phyloP scores from a whole-genome alignment of 2,797 vertebrate species.

The Helostoma temminkii region DNA sequence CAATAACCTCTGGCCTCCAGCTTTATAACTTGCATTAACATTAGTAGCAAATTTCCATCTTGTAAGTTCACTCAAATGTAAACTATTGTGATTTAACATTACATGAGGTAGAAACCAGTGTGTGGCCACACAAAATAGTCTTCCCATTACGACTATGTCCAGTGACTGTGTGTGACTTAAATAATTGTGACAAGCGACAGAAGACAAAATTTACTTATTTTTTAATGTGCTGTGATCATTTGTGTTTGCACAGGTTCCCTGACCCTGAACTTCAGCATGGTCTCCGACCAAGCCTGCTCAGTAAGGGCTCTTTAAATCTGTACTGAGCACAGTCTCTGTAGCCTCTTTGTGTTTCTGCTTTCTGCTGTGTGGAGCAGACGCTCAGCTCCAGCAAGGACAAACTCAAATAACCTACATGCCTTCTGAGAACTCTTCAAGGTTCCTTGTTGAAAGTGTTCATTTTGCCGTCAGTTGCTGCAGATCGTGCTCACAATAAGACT shows the following conservation, averaged over 20 bases:
- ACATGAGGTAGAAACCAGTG: too few relatives aligned
- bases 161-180: too few relatives aligned
- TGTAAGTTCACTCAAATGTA: too few relatives aligned
- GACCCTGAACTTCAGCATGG: too few relatives aligned
- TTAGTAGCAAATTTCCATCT: too few relatives aligned
- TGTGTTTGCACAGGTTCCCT: neutral
- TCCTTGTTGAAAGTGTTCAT: conserved; percentile 49
- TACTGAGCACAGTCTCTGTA: conserved; percentile 10
- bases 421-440: conserved; percentile 59
- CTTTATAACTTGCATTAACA: too few relatives aligned
- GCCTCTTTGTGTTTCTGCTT: conserved; percentile 64
- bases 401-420: conserved; percentile 8
- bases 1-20: too few relatives aligned
- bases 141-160: too few relatives aligned
- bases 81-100: neutral
- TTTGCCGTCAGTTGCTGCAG: conserved; percentile 7
- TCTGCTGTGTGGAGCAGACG: conserved; percentile 19
- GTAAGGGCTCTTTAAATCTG: neutral
- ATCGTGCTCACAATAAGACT: conserved; percentile 27
- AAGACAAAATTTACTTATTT: too few relatives aligned
- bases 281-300: neutral
- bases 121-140: too few relatives aligned
- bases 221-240: too few relatives aligned
- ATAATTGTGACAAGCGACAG: too few relatives aligned
- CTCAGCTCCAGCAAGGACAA: conserved; percentile 56